Base-by-base conservation (phyloP, 2,888 invertebrate species). In the Drosophila pegasa region DNA sequence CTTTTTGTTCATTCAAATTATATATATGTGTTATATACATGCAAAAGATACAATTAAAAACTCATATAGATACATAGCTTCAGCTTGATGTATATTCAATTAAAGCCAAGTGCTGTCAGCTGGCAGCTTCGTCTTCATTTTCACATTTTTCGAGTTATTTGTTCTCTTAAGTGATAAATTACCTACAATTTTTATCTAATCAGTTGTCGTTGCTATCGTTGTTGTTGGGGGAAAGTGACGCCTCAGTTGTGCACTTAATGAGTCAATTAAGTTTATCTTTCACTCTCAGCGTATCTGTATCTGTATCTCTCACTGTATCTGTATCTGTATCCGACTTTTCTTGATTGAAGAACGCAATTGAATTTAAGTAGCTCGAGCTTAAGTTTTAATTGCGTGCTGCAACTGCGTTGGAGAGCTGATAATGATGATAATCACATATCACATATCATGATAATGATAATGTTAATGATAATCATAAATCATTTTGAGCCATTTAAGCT, bases 101-200 rank as follows among this genome's bases (percentile, higher is more conserved):
- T 61, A 60, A 57, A 50, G 43, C 22, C 38, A 16, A 57, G n/a
- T 31, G 38, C 41, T 58, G 35, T 52, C 6, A 22, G 51, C 20
- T 43, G 20, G 9, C 16, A 12, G 22, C 22, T 48, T 31, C 47
- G 10, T 16, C 22, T 35, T 35, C 22, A 27, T 35, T 31, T 55
- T 9, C 16, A 27, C 16, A 45, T 45, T 62, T 41, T 56, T n/a
- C n/a, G 47, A 48, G 27, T 55, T 61, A 61, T 71, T 65, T 77
- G 45, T 61, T 52, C 65, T 58, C 56, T 45, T 48, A 71, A 80
- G 58, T 80, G 69, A 69, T 75, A 71, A 81, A 85, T 72, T 77
- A 77, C 78, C 72, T 48, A 77, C 54, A 64, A 78, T 75, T 85
- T 71, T 67, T 79, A 73, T 81, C 79, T 82, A 82, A 84, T 81